Conservation (phyloP, 2,797 vertebrate species). For the Distichodus sexfasciatus region DNA sequence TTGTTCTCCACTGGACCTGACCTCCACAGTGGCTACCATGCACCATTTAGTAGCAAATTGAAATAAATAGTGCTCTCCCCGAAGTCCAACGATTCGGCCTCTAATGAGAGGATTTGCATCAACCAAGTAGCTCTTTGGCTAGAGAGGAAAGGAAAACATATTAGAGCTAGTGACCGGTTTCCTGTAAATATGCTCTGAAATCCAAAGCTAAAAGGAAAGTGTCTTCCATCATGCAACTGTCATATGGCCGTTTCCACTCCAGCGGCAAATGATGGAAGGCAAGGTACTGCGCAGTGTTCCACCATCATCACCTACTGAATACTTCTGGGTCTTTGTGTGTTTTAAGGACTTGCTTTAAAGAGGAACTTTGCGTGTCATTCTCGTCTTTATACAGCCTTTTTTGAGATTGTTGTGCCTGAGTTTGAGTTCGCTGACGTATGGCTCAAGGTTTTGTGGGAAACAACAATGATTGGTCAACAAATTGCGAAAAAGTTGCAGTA, state of each 20-base stretch:
- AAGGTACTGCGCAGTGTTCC: too few species aligned
- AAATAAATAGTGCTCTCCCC: constrained; percentile 17
- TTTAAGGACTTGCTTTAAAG: too few species aligned
- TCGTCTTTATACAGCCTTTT: too few species aligned
- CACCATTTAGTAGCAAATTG: constrained; percentile 5
- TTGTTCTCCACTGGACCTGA: background rate
- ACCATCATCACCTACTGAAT: too few species aligned
- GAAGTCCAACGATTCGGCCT: background rate
- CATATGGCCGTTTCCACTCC: background rate
- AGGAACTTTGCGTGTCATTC: too few species aligned
- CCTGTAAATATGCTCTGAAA: background rate
- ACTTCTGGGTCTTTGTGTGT: too few species aligned
- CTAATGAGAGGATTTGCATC: constrained; percentile 2
- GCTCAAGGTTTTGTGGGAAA: too few species aligned
- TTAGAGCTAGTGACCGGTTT: background rate
- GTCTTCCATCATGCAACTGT: background rate
- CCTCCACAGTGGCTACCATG: background rate
- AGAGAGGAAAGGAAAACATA: constrained; percentile 6
- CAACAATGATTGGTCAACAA: too few species aligned
- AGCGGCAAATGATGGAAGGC: too few species aligned
- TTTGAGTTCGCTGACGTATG: too few species aligned
- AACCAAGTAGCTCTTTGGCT: background rate
- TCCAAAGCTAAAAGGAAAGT: background rate
- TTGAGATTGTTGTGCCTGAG: too few species aligned
- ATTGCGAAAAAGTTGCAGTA: too few species aligned